These are phyloP conservation scores for Amblyopsis hoosieri DNA, from an alignment of 2,797 vertebrate species.

Conservation along the genomic window DNA sequence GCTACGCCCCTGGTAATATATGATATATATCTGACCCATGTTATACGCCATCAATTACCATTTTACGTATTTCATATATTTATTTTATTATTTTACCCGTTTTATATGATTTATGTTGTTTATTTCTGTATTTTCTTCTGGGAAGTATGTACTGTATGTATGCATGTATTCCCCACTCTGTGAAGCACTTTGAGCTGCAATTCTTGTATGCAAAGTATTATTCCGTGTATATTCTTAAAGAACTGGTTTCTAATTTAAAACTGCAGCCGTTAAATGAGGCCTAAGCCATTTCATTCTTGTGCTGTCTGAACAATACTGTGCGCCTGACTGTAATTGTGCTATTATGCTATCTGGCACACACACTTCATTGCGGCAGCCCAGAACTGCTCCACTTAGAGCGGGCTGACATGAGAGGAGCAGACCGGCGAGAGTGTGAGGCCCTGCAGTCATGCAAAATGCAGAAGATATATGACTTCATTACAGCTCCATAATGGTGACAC, in stretches of 20 bases:
- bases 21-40: too few relatives aligned
- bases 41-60: too few relatives aligned
- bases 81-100: too few relatives aligned
- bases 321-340: constrained; percentile 66
- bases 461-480: constrained; percentile 86
- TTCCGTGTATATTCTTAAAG: constrained; percentile 19
- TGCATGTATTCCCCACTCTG: too few relatives aligned
- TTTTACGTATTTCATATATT: too few relatives aligned
- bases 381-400: constrained; percentile 89
- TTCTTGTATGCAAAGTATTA: neutral
- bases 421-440: constrained; percentile 92
- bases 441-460: constrained; percentile 92
- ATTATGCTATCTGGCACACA: constrained; percentile 68
- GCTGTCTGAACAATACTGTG: constrained; percentile 66
- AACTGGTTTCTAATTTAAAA: constrained; percentile 69
- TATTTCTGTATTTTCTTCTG: too few relatives aligned
- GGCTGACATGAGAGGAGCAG: constrained; percentile 90
- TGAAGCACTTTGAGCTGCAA: too few relatives aligned
- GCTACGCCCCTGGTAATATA: too few relatives aligned
- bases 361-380: constrained; percentile 74
- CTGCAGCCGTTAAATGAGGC: constrained; percentile 73
- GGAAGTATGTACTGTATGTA: too few relatives aligned
- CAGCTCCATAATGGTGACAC: constrained; percentile 77
- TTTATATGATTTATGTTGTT: too few relatives aligned
- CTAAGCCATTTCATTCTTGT: constrained; percentile 67